A percentile compares a stretch with the other conserved stretches of the same genome.
These are phyloP conservation scores for Parnassius glacialis DNA, from an alignment of 2,888 invertebrate genomes.

Conservation along the genomic window DNA sequence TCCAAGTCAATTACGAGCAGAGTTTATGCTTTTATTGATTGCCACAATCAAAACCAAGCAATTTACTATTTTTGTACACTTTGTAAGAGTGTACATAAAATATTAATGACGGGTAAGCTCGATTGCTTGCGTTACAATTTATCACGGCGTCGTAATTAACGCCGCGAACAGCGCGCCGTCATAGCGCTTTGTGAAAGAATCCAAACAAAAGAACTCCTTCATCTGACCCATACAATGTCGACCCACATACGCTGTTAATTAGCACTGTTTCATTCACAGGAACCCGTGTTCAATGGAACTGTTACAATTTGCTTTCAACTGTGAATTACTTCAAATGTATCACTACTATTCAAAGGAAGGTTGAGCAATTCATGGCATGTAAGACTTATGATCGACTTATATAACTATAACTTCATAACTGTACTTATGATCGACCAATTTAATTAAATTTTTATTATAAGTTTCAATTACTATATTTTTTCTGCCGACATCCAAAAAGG, in stretches of 20 bases:
- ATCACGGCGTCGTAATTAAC: constrained; percentile 56
- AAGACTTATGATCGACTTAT: too few species aligned
- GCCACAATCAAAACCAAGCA: not conserved
- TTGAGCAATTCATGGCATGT: not conserved
- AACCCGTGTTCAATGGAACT: constrained; percentile 52
- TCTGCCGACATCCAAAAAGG: too few species aligned
- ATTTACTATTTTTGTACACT: too few species aligned
- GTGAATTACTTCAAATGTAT: not conserved
- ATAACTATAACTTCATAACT: too few species aligned
- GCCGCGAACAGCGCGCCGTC: constrained; percentile 30
- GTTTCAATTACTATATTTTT: too few species aligned
- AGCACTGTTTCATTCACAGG: constrained; percentile 60
- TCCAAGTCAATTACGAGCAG: not conserved
- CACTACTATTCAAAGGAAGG: not conserved
- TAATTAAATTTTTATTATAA: too few species aligned
- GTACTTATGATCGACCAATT: too few species aligned
- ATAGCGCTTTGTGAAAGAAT: constrained; percentile 49
- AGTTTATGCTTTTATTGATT: not conserved
- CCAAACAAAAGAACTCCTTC: constrained; percentile 63
- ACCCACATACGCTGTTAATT: constrained; percentile 69
- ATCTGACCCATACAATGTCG: constrained; percentile 65
- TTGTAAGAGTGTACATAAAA: too few species aligned
- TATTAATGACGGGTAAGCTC: constrained; percentile 39
- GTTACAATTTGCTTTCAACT: constrained; percentile 44
- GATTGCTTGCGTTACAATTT: constrained; percentile 50